These are phyloP conservation scores for Anhinga anhinga DNA, from an alignment of 2,113 vertebrate genomes.

Conservation along the genomic window DNA sequence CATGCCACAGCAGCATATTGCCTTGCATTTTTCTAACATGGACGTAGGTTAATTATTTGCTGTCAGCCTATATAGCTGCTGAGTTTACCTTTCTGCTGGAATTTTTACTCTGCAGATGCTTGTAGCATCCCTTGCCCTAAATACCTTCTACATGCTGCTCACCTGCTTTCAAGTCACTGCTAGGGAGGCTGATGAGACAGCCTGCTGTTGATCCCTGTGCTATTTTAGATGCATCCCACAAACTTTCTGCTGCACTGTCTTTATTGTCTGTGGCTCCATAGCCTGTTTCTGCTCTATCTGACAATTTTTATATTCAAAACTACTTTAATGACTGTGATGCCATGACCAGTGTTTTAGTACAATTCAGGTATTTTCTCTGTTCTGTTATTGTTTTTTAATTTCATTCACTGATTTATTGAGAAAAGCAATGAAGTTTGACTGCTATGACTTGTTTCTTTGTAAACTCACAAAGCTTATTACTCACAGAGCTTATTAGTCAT, in stretches of 20 bases:
- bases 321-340: neutral
- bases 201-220: neutral
- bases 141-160: neutral
- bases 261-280: neutral
- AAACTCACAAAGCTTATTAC: neutral
- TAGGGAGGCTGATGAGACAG: neutral
- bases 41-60: neutral
- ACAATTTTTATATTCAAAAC: neutral
- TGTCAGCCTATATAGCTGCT: neutral
- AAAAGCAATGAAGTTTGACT: neutral
- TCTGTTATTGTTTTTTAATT: neutral
- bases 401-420: neutral
- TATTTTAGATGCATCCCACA: neutral
- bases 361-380: neutral
- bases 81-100: neutral
- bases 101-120: neutral
- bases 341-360: neutral
- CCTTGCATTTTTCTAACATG: neutral
- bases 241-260: neutral
- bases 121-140: neutral
- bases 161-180: neutral
- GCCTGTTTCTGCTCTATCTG: neutral
- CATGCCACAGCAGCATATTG: neutral
- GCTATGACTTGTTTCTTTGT: neutral
- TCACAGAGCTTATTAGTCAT: neutral